Evolutionary conservation across 2,797 vertebrate species (phyloP).

Genomic region (Amphiprion clarkii): DNA sequence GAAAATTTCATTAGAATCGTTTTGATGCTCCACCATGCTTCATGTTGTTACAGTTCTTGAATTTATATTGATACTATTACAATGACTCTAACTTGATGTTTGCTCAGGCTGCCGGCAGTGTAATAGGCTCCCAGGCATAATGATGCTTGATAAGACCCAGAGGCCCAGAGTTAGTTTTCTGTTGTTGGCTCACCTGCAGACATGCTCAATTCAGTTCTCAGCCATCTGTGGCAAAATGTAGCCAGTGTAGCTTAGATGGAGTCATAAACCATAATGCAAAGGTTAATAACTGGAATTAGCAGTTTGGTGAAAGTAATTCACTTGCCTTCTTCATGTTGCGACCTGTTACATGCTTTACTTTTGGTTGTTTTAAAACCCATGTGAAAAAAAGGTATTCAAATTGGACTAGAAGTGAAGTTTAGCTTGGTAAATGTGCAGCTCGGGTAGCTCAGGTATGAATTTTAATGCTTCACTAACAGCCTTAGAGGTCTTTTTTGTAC

Average conservation of each 20-base stretch:
- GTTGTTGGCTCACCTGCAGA: constrained; percentile 19
- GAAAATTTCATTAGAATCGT: background rate
- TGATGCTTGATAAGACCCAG: constrained; percentile 18
- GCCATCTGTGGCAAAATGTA: constrained; percentile 14
- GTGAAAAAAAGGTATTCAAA: background rate
- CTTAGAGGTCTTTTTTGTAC: background rate
- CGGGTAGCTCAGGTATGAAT: constrained; percentile 11
- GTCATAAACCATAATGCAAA: constrained; percentile 13
- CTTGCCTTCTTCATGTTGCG: background rate
- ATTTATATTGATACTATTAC: constrained; percentile 13
- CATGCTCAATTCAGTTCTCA: constrained; percentile 9
- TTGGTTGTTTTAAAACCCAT: background rate
- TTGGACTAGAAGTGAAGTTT: background rate
- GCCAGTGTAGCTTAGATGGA: background rate
- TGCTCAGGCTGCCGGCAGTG: constrained; percentile 13
- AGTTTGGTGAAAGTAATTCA: background rate
- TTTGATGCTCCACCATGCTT: constrained; percentile 9
- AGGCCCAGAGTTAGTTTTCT: too few species aligned
- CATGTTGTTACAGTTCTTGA: constrained; percentile 6
- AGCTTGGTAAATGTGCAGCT: background rate
- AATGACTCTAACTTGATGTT: constrained; percentile 1
- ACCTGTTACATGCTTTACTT: background rate
- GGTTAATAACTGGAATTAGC: constrained; percentile 2
- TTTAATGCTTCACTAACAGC: background rate
- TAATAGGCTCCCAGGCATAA: constrained; percentile 13